Conservation (phyloP, 2,888 invertebrate genomes). For the Tiliacea citrago region DNA sequence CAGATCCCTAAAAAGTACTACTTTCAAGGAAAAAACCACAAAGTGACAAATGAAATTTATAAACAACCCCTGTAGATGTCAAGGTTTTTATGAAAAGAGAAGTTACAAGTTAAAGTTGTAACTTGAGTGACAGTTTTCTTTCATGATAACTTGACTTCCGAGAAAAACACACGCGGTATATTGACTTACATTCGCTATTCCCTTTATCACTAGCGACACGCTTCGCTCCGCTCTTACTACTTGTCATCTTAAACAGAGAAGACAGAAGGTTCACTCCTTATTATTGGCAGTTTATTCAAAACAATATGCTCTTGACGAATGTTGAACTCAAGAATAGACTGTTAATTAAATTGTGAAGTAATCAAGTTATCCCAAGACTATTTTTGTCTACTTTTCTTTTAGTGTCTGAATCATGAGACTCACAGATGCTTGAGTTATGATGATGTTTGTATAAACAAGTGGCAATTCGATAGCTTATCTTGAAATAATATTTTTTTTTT, state of each 20-base stretch:
- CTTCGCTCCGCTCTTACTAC: constrained; percentile 17
- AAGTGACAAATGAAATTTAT: constrained; percentile 27
- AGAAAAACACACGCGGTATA: constrained; percentile 47
- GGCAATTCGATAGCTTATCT: background rate
- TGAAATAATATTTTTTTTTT: background rate
- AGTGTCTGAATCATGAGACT: no score
- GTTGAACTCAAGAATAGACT: background rate
- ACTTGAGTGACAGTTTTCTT: constrained; percentile 39
- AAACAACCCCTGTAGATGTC: constrained; percentile 10
- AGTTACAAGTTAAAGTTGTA: constrained; percentile 13
- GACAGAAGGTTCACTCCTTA: constrained; percentile 11
- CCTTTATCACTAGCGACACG: constrained; percentile 50
- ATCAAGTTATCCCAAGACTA: no score
- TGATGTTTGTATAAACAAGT: background rate
- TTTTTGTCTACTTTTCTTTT: no score
- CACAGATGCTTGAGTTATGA: background rate
- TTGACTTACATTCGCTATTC: constrained; percentile 46
- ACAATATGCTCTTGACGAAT: background rate
- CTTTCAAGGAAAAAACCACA: background rate
- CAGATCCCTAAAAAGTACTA: background rate
- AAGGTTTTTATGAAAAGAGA: constrained; percentile 29
- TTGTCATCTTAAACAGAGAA: background rate
- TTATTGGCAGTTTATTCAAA: background rate
- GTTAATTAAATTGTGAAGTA: background rate
- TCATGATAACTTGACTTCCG: constrained; percentile 14